A percentile compares a stretch with the other conserved stretches of the same genome.
phyloP scores from a whole-genome alignment of 2,888 invertebrate genomes.

The Mamestra brassicae region DNA sequence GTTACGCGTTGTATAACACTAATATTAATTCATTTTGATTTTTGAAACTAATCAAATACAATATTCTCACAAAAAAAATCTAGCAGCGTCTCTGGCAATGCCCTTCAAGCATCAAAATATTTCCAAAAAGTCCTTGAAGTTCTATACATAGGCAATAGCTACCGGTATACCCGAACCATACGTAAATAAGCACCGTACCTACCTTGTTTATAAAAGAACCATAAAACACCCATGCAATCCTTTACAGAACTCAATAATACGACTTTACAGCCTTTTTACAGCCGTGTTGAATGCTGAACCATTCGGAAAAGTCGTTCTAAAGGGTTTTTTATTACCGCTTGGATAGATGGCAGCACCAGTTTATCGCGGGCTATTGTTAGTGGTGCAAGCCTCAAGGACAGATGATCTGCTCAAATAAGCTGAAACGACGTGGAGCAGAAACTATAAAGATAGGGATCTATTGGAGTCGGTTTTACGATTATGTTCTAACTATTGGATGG shows the following conservation, averaged over 20 bases:
- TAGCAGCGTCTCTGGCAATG: too few species aligned
- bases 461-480: constrained; percentile 37
- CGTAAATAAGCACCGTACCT: background rate
- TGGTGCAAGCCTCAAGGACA: constrained; percentile 32
- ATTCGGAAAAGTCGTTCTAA: constrained; percentile 43
- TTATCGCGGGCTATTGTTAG: constrained; percentile 29
- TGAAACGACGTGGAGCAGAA: constrained; percentile 18
- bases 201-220: constrained; percentile 9
- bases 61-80: too few species aligned
- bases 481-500: constrained; percentile 11
- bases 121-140: too few species aligned
- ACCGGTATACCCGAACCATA: background rate
- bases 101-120: too few species aligned
- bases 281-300: constrained; percentile 43
- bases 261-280: constrained; percentile 57
- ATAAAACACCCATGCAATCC: constrained; percentile 32
- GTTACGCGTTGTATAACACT: too few species aligned
- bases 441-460: constrained; percentile 43
- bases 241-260: constrained; percentile 39
- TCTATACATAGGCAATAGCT: background rate
- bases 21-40: too few species aligned
- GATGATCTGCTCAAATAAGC: constrained; percentile 28
- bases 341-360: constrained; percentile 34
- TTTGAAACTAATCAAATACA: too few species aligned
- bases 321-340: constrained; percentile 48